These are phyloP conservation scores for Tinea semifulvella DNA, from an alignment of 2,888 invertebrate genomes.

Conservation along the genomic window DNA sequence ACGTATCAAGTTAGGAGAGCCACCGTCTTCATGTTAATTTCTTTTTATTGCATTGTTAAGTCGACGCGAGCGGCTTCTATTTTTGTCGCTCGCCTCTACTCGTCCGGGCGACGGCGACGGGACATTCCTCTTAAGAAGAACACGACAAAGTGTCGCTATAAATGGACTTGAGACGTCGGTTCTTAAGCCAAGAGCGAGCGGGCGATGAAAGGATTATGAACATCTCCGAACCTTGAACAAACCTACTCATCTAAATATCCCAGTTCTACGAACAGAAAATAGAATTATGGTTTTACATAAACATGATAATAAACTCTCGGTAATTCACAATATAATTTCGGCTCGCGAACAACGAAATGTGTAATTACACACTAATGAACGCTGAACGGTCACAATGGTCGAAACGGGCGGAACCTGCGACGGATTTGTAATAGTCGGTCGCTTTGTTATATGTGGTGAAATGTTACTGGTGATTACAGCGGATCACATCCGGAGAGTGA, in stretches of 20 bases:
- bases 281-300: conserved; percentile 10
- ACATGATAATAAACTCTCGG: conserved; percentile 13
- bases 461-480: conserved; percentile 59
- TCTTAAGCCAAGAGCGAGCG: conserved; percentile 2
- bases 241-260: conserved; percentile 3
- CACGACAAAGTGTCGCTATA: conserved; percentile 59
- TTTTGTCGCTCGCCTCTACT: conserved; percentile 53
- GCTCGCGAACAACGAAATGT: conserved; percentile 26
- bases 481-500: conserved; percentile 47
- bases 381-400: conserved; percentile 44
- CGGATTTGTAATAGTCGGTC: conserved; percentile 27
- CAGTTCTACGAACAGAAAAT: conserved; percentile 7
- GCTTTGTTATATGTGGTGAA: conserved; percentile 52
- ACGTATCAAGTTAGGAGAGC: conserved; percentile 60
- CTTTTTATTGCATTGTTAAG: conserved; percentile 68
- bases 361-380: conserved; percentile 39
- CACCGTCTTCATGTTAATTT: conserved; percentile 58
- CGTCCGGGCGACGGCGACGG: conserved; percentile 49
- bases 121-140: conserved; percentile 55
- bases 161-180: conserved; percentile 40
- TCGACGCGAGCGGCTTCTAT: conserved; percentile 54
- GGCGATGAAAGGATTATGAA: conserved; percentile 13
- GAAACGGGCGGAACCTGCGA: conserved; percentile 52
- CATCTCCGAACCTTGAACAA: neutral
- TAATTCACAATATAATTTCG: conserved; percentile 12